Evolutionary conservation across 2,797 vertebrate species (phyloP).

Genomic region (Cynopterus sphinx): DNA sequence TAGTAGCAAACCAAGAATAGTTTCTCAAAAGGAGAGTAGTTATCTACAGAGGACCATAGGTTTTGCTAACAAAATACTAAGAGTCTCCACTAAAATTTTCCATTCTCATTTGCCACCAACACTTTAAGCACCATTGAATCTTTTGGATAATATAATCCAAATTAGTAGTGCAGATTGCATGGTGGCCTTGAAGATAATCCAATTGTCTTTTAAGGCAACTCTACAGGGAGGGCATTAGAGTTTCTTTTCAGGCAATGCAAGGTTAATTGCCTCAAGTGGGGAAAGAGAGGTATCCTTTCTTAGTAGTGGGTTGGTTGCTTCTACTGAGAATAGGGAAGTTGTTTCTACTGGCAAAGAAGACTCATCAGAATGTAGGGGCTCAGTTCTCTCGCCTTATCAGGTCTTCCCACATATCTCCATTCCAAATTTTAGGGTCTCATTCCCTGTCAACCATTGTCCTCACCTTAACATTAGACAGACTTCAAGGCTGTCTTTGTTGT

Average conservation of each 20-base stretch:
- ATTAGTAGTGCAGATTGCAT: not conserved
- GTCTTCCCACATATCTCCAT: not conserved
- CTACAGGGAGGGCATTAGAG: not conserved
- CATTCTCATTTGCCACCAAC: not conserved
- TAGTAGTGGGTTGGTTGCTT: not conserved
- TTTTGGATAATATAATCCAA: not conserved
- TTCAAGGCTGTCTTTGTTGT: not conserved
- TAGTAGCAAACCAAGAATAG: not conserved
- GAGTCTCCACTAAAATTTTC: not conserved
- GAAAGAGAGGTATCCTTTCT: not conserved
- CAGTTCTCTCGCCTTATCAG: not conserved
- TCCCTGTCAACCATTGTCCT: not conserved
- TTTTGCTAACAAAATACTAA: not conserved
- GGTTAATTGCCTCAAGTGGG: not conserved
- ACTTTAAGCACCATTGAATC: not conserved
- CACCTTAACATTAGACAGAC: not conserved
- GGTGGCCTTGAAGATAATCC: not conserved
- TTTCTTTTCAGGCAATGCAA: not conserved
- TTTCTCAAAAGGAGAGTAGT: not conserved
- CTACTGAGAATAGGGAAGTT: not conserved
- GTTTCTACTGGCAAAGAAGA: not conserved
- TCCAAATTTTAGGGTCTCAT: not conserved
- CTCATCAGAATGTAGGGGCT: not conserved
- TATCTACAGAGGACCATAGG: not conserved
- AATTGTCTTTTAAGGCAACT: not conserved